Conservation (phyloP, 2,888 invertebrate genomes). For the Nomada hirtipes region DNA sequence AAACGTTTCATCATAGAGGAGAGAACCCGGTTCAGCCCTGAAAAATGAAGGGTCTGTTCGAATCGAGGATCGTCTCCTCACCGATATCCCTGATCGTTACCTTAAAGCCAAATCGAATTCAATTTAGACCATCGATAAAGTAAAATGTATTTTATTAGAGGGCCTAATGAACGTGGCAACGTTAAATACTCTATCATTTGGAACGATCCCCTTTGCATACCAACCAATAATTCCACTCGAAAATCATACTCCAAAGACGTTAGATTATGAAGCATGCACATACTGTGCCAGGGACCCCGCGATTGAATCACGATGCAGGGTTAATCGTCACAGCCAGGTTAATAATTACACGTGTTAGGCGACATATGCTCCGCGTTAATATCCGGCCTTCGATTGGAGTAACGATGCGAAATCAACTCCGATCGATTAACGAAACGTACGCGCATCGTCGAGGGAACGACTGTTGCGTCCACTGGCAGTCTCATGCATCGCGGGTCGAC, state of each 20-base stretch:
- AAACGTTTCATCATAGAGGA: constrained; percentile 19
- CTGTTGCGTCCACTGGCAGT: background rate
- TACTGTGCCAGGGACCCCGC: background rate
- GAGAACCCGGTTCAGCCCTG: background rate
- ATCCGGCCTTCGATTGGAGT: constrained; percentile 52
- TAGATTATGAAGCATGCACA: constrained; percentile 36
- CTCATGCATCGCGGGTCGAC: background rate
- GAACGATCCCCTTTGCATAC: background rate
- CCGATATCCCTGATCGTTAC: constrained; percentile 16
- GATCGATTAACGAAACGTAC: constrained; percentile 43
- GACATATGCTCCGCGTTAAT: constrained; percentile 47
- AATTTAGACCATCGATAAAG: constrained; percentile 26
- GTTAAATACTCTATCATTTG: constrained; percentile 39
- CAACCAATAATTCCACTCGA: background rate
- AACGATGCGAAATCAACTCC: constrained; percentile 43
- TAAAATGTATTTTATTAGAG: constrained; percentile 27
- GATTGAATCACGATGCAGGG: background rate
- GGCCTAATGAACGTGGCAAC: constrained; percentile 13
- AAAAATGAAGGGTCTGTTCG: constrained; percentile 4
- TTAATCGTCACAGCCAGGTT: constrained; percentile 23
- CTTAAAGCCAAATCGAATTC: constrained; percentile 25
- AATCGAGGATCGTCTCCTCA: too few species aligned
- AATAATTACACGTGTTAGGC: constrained; percentile 47
- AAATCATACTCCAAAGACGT: background rate
- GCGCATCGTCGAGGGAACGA: background rate